Conservation (phyloP, 1,140 invertebrate genomes). For the Drosophila elegans region DNA sequence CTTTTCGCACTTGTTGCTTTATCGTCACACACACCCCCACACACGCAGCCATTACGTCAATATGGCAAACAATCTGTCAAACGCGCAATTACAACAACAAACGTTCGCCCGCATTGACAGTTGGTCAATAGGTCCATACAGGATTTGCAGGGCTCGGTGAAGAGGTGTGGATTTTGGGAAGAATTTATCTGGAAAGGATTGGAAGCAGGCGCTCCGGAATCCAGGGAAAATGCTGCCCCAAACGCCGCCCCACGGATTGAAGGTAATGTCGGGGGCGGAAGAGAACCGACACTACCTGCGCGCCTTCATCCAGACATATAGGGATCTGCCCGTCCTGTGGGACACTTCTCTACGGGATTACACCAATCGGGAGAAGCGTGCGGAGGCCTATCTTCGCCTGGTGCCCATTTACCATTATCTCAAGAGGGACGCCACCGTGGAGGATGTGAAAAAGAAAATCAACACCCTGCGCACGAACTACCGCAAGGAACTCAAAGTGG, state of each 20-base stretch:
- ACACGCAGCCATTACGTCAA: constrained; percentile 67
- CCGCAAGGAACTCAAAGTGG: constrained; percentile 77
- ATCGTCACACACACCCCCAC: constrained; percentile 46
- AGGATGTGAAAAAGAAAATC: constrained; percentile 83
- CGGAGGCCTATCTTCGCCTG: constrained; percentile 74
- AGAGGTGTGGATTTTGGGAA: no score
- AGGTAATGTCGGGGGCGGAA: constrained; percentile 75
- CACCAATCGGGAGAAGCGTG: constrained; percentile 78
- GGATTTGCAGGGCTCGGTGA: constrained; percentile 19
- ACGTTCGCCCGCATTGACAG: constrained; percentile 50
- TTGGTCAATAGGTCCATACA: constrained; percentile 73
- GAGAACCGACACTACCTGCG: constrained; percentile 78
- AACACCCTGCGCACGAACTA: constrained; percentile 80
- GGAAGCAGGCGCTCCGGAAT: constrained; percentile 14
- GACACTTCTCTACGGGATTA: constrained; percentile 79
- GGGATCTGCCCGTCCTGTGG: constrained; percentile 77
- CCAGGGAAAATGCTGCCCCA: constrained; percentile 61
- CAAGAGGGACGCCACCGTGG: constrained; percentile 75
- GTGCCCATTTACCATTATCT: constrained; percentile 81
- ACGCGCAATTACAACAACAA: constrained; percentile 65
- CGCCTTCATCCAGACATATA: constrained; percentile 77
- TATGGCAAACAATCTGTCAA: constrained; percentile 82
- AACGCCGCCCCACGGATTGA: constrained; percentile 51
- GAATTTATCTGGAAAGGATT: constrained; percentile 17
- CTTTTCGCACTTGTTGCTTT: constrained; percentile 65